A percentile compares a stretch with the other conserved stretches of the same genome.
Evolutionary conservation across 2,888 invertebrate genomes (phyloP).

Genomic region (Leptopilina drosophilae): DNA sequence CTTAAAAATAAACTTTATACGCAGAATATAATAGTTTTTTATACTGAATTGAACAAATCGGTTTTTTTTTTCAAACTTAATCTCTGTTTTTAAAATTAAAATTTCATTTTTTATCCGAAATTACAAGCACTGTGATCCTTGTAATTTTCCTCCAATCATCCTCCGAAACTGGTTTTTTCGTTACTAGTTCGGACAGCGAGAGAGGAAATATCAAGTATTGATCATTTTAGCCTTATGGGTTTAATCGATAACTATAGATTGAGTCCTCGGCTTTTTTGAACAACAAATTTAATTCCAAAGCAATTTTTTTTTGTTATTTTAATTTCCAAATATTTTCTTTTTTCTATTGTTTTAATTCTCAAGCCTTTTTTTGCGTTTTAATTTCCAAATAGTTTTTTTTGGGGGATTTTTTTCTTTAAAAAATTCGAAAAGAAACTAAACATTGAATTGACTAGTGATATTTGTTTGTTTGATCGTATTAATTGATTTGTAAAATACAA

Average conservation of each 20-base stretch:
- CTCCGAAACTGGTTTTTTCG: conserved; percentile 62
- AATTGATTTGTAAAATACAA: no score
- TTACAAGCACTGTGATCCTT: no score
- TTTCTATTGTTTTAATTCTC: neutral
- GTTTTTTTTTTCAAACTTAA: no score
- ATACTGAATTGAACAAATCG: no score
- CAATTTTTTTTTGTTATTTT: neutral
- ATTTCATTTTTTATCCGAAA: no score
- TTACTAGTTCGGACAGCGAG: conserved; percentile 68
- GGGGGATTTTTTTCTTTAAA: no score
- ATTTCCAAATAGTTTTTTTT: no score
- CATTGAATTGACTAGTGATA: neutral
- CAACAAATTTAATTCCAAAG: conserved; percentile 10
- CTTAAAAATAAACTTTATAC: no score
- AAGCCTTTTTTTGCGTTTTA: no score
- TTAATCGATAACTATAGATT: conserved; percentile 46
- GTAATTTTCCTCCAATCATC: conserved; percentile 67
- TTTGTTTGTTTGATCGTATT: no score
- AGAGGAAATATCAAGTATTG: conserved; percentile 65
- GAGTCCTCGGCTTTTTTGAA: conserved; percentile 44
- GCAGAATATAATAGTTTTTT: no score
- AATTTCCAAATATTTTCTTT: neutral
- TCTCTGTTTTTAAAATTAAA: no score
- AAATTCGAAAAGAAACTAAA: neutral
- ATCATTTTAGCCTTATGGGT: conserved; percentile 60